Conservation (phyloP, 2,888 invertebrate species). For the Smittia sp. region DNA sequence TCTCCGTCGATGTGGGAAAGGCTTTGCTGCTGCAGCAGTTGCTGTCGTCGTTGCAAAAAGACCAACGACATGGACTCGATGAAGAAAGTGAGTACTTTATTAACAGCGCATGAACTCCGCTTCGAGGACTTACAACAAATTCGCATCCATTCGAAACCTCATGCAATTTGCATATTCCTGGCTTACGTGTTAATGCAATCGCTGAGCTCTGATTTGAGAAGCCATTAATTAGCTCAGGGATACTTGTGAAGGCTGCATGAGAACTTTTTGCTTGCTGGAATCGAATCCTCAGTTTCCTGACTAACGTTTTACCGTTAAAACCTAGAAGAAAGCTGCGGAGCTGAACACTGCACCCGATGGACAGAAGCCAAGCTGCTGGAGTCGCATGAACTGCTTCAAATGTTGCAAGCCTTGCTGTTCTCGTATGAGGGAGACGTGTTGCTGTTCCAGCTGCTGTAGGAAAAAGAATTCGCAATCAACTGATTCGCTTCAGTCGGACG, state of each 20-base stretch:
- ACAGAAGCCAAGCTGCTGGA: constrained; percentile 49
- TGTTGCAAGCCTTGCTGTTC: constrained; percentile 31
- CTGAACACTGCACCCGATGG: background rate
- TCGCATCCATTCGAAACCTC: background rate
- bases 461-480: constrained; percentile 55
- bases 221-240: background rate
- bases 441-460: constrained; percentile 54
- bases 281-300: background rate
- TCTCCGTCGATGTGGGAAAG: constrained; percentile 24
- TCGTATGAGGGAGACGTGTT: constrained; percentile 27
- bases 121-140: background rate
- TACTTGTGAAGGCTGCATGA: background rate
- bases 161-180: background rate
- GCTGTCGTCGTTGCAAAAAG: constrained; percentile 17
- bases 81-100: constrained; percentile 20
- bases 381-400: constrained; percentile 48
- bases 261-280: background rate
- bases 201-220: background rate
- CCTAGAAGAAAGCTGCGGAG: constrained; percentile 4
- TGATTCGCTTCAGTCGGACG: constrained; percentile 54
- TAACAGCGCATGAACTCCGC: constrained; percentile 13
- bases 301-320: background rate
- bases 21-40: constrained; percentile 28
- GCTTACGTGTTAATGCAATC: background rate
- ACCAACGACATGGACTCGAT: background rate